Evolutionary conservation across 2,888 invertebrate species (phyloP), one percentile per base, ranked within the genome.

Genomic region (Capitulum mitella): DNA sequence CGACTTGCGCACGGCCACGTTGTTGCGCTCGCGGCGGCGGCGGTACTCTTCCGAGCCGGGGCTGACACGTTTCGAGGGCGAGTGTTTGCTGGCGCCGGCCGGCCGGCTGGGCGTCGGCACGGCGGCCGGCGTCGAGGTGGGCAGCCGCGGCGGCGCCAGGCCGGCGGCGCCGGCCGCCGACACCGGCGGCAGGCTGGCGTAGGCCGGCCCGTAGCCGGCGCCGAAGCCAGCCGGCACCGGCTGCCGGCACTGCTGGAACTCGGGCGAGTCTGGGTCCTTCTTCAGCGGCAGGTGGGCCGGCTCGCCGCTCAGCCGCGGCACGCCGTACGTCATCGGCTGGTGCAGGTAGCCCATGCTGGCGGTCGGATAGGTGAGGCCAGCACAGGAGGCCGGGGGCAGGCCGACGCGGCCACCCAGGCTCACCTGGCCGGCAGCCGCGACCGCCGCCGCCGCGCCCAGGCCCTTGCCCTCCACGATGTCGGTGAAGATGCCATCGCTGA

Each of bases 21-120:
- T 98, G 87, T 98, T 98, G 83, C 97, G 89, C 85, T 97, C 97
- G 74, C 98, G 89, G 82, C 97, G 88, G 81, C 96, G 89, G 83
- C 95, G 90, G 87, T 98, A 98, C 86, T 98, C 98, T 84, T 95
- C 95, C 83, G 94, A 95, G 81, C 94, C 93, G 87, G 97, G 97
- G 87, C 96, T 95, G 84, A 94, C 89, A 86, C 94, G 84, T 82
- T 84, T 85, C 5, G 79, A 79, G 1, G 77, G 43, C 48, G 79
- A 79, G 79, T 80, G 80, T 76, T 82, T 81, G 37, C 78, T 78
- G 37, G n/a, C 58, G 58, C 58, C 26, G 40, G 37, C 26, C 22
- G 37, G 26, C 37, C 37, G 70, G 37, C 70, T 22, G 70, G 37
- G 22, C 34, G 34, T 29, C 19, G 32, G 3, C 0, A 3, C 22